Evolutionary conservation across 2,888 invertebrate genomes (phyloP), one percentile per base, ranked within the genome.

Genomic region (Limnephilus auricula): DNA sequence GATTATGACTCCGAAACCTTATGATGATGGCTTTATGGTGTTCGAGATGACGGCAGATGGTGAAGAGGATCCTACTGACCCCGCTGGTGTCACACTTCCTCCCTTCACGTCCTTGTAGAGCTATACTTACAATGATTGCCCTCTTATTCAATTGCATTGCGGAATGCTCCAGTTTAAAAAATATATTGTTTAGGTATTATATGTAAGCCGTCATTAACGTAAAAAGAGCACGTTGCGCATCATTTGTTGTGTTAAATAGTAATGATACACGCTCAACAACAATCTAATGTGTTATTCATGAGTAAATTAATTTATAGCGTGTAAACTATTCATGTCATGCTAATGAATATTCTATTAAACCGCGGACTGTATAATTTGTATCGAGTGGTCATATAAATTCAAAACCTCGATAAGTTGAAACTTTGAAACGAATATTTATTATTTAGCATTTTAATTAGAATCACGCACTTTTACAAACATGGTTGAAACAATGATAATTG

Each of bases 361-460:
- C 25, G 12, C 84, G 34, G 25, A 32, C 10, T 37, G 84, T 40
- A 37, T 84, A 84, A 84, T 84, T 84, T 84, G 40, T 40, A 37
- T 37, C 84, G 84, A 37, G 84, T 84, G 25, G 65, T 9, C 65
- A 65, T 65, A 65, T 65, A 65, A 65, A 65, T 65, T 65, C 65
- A 25, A 25, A 65, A 25, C n/a, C 10, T 65, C 65, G 65, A 65
- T 65, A 65, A n/a, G 25, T 65, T 65, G 25, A 65, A 65, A 25
- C n/a, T 34, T 82, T 34, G 31, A 82, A 82, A 34, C 31, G 82
- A 25, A 34, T 82, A 9, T 82, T 82, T 10, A 34, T 82, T 82
- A 37, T 88, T 88, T 88, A n/a, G 78, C 87, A 78, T 88, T 79
- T 88, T 88, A 79, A 88, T 88, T 88, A 37, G 34, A 79, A 34